Percentiles rank a stretch among this genome's conserved stretches.
phyloP scores from a whole-genome alignment of 1,140 invertebrate genomes.

The Zophobas atratus region DNA sequence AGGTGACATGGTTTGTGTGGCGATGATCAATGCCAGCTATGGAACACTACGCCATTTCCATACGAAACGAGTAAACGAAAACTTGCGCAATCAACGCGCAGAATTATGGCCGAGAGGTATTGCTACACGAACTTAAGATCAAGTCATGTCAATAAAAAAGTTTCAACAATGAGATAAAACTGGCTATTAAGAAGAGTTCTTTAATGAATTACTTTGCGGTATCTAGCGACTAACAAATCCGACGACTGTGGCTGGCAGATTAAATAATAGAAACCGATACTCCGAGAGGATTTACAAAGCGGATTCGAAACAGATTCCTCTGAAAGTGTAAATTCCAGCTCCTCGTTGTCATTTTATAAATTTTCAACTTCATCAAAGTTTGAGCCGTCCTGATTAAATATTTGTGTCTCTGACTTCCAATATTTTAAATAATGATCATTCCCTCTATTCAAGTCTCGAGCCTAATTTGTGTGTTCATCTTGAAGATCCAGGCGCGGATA shows the following conservation, averaged over 20 bases:
- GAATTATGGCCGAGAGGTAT: too few relatives aligned
- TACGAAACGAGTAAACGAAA: neutral
- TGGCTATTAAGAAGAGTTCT: neutral
- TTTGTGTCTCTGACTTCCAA: neutral
- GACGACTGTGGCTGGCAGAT: neutral
- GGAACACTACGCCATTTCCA: neutral
- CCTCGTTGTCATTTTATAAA: neutral
- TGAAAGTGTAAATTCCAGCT: neutral
- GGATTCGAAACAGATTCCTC: conserved; percentile 2
- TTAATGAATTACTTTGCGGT: neutral
- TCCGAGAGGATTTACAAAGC: neutral
- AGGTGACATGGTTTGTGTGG: conserved; percentile 16
- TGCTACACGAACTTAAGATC: too few relatives aligned
- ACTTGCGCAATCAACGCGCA: too few relatives aligned
- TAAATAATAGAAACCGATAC: conserved; percentile 1
- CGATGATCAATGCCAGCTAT: neutral
- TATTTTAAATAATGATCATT: neutral
- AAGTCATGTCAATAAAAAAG: too few relatives aligned
- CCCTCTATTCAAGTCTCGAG: too few relatives aligned
- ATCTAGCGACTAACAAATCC: neutral
- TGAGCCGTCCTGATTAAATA: neutral
- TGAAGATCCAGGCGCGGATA: too few relatives aligned
- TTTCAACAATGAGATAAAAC: too few relatives aligned
- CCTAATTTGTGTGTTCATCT: too few relatives aligned
- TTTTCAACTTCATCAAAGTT: conserved; percentile 14